Evolutionary conservation across 2,113 vertebrate genomes (phyloP).

Genomic region (Notothenia rossii): DNA sequence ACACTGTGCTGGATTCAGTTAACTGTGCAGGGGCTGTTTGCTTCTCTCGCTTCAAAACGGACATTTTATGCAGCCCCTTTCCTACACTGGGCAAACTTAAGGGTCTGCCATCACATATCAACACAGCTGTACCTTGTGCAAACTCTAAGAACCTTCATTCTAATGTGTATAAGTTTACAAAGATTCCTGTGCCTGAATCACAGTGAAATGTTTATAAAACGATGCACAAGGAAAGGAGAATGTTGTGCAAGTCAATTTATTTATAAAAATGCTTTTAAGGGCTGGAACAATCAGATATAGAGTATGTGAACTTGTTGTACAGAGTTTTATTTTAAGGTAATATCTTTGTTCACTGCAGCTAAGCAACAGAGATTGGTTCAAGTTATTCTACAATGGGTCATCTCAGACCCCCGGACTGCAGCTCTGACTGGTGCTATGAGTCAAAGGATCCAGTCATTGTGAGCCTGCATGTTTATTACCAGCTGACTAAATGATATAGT

Average conservation of each 20-base stretch:
- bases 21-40: constrained; percentile 56
- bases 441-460: constrained; percentile 43
- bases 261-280: background rate
- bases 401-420: constrained; percentile 23
- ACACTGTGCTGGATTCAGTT: constrained; percentile 63
- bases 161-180: constrained; percentile 3
- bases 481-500: constrained; percentile 45
- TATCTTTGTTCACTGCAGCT: background rate
- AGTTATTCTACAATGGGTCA: constrained; percentile 6
- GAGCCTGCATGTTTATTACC: constrained; percentile 27
- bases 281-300: background rate
- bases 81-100: constrained; percentile 1
- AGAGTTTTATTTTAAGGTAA: background rate
- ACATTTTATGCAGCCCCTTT: constrained; percentile 34
- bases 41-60: constrained; percentile 41
- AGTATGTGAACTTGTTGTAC: background rate
- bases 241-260: background rate
- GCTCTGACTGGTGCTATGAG: constrained; percentile 36
- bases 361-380: background rate
- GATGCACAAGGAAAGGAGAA: background rate
- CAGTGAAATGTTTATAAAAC: background rate
- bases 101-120: constrained; percentile 28
- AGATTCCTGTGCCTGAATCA: constrained; percentile 1
- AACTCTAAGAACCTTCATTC: constrained; percentile 1
- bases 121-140: constrained; percentile 6